Evolutionary conservation across 2,113 vertebrate species (phyloP), one percentile per base, ranked within the genome.

Genomic region (Limanda limanda): DNA sequence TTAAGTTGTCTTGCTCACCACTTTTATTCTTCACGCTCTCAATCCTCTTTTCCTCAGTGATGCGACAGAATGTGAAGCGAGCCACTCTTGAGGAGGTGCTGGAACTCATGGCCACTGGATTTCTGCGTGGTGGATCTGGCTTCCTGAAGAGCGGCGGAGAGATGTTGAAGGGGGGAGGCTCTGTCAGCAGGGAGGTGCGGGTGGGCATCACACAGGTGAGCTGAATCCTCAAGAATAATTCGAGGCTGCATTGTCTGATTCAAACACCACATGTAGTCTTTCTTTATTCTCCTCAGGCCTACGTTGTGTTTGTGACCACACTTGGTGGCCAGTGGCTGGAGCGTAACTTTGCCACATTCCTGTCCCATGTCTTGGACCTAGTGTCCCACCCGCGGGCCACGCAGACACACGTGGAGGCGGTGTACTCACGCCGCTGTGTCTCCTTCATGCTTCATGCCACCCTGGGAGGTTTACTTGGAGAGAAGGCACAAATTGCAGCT

Each of bases 141-240:
- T 99, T 99, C 90, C 91, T 99, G 11, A 98, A 98, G 91, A 99
- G 98, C 1, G 98, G 98, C 47, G 98, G 98, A 68, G 98, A 99
- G 88, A 99, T 99, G 97, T 90, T 99, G 68, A 99, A 99, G 93
- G 98, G 98, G 0, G 97, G 98, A 77, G 97, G 94, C 54, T 99
- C 98, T 25, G 96, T 99, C 77, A 99, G 97, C 90, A 95, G 98
- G 81, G 98, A 99, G 95, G 98, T 99, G 74, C 94, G 98, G 92
- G 98, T 99, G 91, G 98, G 98, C 25, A 96, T 99, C 82, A 99
- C 98, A 27, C 97, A 99, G 97, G 98, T 99, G 86, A 94, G 96
- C 91, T 10, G 3, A 27, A 24, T 20, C 48, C 40, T 54, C 14
- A 18, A 17, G 54, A 5, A 3, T 5, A 6, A 23, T 5, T 31